Conservation (phyloP, 64 coral and sea anemone genomes). For the Montipora sp. region DNA sequence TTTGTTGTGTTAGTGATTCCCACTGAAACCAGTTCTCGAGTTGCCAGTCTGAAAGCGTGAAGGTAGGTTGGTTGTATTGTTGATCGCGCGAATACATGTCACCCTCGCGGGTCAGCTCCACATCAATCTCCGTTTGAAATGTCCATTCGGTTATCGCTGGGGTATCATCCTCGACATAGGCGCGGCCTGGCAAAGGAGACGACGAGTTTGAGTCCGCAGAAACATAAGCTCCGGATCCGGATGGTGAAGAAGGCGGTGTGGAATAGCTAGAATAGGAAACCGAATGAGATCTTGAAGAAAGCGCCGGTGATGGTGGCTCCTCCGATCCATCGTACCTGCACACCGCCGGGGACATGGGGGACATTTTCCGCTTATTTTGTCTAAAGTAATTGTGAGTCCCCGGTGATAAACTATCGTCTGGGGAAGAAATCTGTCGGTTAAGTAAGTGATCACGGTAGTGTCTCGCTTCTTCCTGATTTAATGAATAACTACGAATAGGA, state of each 20-base stretch:
- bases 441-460: conserved; percentile 25
- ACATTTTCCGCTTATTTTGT: conserved; percentile 56
- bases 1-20: conserved; percentile 57
- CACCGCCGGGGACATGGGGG: neutral
- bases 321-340: conserved; percentile 25
- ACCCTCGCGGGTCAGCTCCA: conserved; percentile 37
- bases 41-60: conserved; percentile 64
- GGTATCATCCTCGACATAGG: conserved; percentile 48
- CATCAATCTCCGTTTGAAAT: conserved; percentile 55
- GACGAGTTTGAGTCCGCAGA: conserved; percentile 63
- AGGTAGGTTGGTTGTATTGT: neutral
- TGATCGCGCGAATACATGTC: neutral
- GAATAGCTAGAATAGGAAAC: conserved; percentile 66
- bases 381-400: conserved; percentile 6
- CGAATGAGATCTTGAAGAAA: conserved; percentile 48
- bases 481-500: conserved; percentile 53
- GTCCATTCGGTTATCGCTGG: conserved; percentile 19
- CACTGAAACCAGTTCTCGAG: conserved; percentile 62
- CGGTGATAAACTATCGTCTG: conserved; percentile 41
- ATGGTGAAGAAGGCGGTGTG: conserved; percentile 65
- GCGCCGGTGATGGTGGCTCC: conserved; percentile 68
- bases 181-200: conserved; percentile 50
- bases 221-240: conserved; percentile 35
- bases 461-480: conserved; percentile 66
- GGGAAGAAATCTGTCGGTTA: conserved; percentile 48